Conservation (phyloP, 2,113 vertebrate genomes). For the Candoia aspera region DNA sequence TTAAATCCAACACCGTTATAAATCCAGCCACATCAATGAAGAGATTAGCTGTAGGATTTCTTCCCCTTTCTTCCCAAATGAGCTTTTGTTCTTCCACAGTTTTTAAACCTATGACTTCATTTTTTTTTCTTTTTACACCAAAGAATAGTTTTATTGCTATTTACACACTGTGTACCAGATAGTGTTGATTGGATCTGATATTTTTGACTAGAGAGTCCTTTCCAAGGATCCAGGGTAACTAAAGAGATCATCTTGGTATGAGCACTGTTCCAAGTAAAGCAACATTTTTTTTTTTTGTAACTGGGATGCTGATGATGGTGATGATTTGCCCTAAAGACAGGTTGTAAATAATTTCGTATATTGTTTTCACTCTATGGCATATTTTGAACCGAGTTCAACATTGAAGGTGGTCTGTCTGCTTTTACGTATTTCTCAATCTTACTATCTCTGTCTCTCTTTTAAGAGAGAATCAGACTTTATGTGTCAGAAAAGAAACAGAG, state of each 20-base stretch:
- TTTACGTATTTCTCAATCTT: neutral
- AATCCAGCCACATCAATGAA: neutral
- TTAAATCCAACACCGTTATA: conserved; percentile 5
- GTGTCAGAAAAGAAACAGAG: neutral
- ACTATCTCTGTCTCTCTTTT: neutral
- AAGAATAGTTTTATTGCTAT: neutral
- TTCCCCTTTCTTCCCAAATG: neutral
- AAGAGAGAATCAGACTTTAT: conserved; percentile 16
- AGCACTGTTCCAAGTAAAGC: neutral
- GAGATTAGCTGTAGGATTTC: neutral
- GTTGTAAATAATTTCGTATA: conserved; percentile 6
- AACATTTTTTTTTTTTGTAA: neutral
- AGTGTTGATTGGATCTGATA: neutral
- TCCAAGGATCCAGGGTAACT: neutral
- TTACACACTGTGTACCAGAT: neutral
- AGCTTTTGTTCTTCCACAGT: conserved; percentile 22
- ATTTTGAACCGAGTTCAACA: conserved; percentile 34
- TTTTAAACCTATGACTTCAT: conserved; percentile 29
- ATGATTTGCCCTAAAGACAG: neutral
- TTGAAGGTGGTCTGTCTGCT: neutral
- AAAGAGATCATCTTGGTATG: neutral
- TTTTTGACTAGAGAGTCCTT: neutral
- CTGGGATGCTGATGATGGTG: neutral
- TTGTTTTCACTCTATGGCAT: conserved; percentile 31
- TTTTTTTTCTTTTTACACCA: conserved; percentile 19